Conservation (phyloP, 2,113 vertebrate species). For the Zosterops pallidus region DNA sequence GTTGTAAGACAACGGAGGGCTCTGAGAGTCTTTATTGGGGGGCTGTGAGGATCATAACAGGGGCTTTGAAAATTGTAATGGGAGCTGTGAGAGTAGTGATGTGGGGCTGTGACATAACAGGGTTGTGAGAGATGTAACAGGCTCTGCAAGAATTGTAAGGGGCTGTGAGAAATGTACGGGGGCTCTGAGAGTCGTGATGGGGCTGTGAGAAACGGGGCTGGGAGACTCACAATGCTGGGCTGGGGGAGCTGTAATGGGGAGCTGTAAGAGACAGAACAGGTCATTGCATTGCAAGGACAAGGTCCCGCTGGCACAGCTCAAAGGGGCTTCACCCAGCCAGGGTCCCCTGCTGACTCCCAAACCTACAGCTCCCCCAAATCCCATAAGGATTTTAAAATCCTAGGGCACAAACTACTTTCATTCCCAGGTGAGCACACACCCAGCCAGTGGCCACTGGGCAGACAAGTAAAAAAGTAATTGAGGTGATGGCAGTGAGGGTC, state of each 20-base stretch:
- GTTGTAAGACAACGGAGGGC: background rate
- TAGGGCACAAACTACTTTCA: background rate
- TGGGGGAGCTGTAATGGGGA: background rate
- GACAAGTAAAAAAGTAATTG: background rate
- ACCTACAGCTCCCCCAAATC: background rate
- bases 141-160: background rate
- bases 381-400: background rate
- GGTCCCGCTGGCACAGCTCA: background rate
- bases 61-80: background rate
- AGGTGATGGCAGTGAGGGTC: background rate
- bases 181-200: background rate
- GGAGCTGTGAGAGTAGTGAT: background rate
- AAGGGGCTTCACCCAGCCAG: background rate
- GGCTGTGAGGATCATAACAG: background rate
- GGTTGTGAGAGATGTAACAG: background rate
- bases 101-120: background rate
- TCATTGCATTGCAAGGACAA: background rate
- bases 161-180: background rate
- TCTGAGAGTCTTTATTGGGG: background rate
- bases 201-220: background rate
- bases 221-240: background rate
- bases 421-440: background rate
- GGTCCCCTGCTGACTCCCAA: background rate
- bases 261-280: background rate
- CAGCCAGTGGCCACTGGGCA: background rate